These are phyloP conservation scores for Sepiola atlantica DNA, from an alignment of 2,888 invertebrate species.

Conservation along the genomic window DNA sequence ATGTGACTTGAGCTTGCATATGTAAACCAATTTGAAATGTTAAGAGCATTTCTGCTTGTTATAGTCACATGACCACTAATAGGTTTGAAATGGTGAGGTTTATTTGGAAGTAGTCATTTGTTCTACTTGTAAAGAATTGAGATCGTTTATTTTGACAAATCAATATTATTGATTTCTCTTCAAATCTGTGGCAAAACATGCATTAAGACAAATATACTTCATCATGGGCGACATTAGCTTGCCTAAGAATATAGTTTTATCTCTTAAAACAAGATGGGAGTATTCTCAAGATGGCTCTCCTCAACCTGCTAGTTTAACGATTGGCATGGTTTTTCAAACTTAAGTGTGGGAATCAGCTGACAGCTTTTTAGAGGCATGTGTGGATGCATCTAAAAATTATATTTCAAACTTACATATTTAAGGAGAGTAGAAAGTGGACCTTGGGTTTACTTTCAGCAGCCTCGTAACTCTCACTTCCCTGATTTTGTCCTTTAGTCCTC, in stretches of 20 bases:
- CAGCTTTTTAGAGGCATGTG: no score
- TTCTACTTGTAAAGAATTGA: not conserved
- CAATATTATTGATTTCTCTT: slow-evolving; percentile 14
- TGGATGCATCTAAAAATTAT: no score
- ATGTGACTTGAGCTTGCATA: not conserved
- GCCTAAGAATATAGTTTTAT: not conserved
- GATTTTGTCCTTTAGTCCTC: no score
- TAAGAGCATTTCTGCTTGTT: not conserved
- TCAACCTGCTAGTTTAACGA: no score
- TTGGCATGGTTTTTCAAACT: no score
- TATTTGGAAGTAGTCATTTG: not conserved
- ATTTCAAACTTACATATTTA: no score
- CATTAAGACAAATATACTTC: not conserved
- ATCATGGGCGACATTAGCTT: not conserved
- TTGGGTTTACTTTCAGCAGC: no score
- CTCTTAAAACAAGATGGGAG: not conserved
- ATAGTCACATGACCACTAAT: not conserved
- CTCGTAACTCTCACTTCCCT: no score
- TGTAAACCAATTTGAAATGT: not conserved
- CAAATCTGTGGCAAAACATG: not conserved
- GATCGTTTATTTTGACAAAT: not conserved
- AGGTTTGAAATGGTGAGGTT: not conserved
- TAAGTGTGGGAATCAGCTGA: no score
- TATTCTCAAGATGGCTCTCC: no score
- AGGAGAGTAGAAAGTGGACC: no score